Evolutionary conservation across 2,113 vertebrate species (phyloP).

Genomic region (Zosterops japonicus): DNA sequence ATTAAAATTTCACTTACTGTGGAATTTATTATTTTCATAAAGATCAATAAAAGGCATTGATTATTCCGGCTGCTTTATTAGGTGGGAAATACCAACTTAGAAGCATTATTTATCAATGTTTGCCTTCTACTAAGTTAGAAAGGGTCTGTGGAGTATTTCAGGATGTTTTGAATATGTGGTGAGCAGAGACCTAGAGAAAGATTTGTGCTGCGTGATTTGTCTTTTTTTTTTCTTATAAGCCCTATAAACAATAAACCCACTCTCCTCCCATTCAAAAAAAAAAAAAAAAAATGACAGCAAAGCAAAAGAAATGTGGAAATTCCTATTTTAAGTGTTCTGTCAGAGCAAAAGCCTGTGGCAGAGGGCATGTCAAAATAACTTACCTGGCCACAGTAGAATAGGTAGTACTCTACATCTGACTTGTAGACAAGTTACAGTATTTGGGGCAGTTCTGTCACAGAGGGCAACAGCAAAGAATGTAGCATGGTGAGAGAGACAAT

Average conservation of each 20-base stretch:
- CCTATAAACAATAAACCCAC: background rate
- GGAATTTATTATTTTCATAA: background rate
- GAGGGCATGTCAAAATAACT: background rate
- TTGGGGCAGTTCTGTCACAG: background rate
- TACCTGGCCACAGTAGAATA: background rate
- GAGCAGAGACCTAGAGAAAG: background rate
- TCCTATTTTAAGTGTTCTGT: background rate
- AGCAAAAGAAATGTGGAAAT: background rate
- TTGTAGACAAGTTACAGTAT: background rate
- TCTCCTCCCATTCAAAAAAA: background rate
- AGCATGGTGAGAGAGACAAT: background rate
- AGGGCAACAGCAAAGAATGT: background rate
- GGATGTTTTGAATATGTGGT: background rate
- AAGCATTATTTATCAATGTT: background rate
- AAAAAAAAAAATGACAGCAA: background rate
- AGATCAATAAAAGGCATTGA: background rate
- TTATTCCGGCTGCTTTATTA: background rate
- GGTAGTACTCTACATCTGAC: background rate
- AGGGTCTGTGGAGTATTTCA: background rate
- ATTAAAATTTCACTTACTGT: background rate
- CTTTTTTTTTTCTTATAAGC: background rate
- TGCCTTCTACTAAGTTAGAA: background rate
- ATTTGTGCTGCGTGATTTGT: background rate
- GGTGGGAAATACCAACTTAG: background rate
- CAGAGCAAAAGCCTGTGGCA: background rate